Evolutionary conservation across 2,888 invertebrate genomes (phyloP), one percentile per base, ranked within the genome.

Genomic region (Cheilosia vulpina): DNA sequence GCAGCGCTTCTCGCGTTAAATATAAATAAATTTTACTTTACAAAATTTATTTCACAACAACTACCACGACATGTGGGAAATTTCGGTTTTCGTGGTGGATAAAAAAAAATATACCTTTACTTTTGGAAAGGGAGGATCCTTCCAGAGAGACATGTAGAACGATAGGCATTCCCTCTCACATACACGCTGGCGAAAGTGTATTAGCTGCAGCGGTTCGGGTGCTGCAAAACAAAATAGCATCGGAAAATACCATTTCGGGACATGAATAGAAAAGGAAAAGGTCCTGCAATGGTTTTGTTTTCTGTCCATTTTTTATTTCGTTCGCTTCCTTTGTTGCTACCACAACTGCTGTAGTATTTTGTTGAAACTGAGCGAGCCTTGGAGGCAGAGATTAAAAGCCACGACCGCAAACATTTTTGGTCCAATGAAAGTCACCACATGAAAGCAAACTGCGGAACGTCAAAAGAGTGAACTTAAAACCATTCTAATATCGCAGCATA

Each of bases 351-450:
- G 66, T 57, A 71, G 55, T 52, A 19, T 68, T 53, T 69, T 69
- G 57, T 57, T 69, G 45, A 43, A 55, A 50, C 38, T 58, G 58
- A 77, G 62, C 62, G 45, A 38, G 81, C 81, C 87, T 81, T 53
- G 21, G 82, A 87, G 88, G 76, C 87, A 87, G 88, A 88, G 87
- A 88, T 88, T 88, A 88, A 88, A 88, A 88, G 87, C 88, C 87
- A 88, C 87, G 88, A 87, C 88, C 88, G 87, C 88, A 88, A 88
- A 88, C 88, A 88, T 88, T 88, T 88, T 87, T 84, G 88, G 88
- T 88, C 87, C 87, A 88, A 88, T 88, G 83, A 87, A 88, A 87
- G 87, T 81, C 78, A 87, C 88, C 88, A 78, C 88, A 87, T 84
- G 80, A 83, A 87, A 87, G 78, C 76, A 66, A 85, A 76, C 76